These are phyloP conservation scores for Gambusia holbrooki DNA, from an alignment of 2,113 vertebrate genomes.

Conservation along the genomic window DNA sequence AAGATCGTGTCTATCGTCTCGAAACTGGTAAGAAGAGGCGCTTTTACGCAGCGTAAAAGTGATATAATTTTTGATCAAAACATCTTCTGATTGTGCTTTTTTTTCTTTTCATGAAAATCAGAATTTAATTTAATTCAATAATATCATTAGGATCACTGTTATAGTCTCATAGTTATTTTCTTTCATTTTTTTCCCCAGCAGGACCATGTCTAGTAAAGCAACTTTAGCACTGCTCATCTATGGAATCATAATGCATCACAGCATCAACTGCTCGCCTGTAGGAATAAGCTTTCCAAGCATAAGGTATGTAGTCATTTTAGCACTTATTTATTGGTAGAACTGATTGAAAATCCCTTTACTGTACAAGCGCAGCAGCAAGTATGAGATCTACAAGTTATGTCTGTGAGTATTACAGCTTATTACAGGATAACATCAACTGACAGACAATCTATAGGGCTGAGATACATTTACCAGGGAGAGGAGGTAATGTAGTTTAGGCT, in stretches of 20 bases:
- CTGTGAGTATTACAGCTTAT: constrained; percentile 13
- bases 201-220: constrained; percentile 92
- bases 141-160: not conserved
- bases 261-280: constrained; percentile 89
- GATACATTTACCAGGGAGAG: constrained; percentile 49
- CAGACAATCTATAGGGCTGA: constrained; percentile 49
- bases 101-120: constrained; percentile 1
- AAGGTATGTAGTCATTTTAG: constrained; percentile 84
- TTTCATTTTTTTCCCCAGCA: constrained; percentile 78
- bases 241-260: constrained; percentile 93
- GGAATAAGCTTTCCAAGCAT: constrained; percentile 89
- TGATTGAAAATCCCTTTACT: not conserved
- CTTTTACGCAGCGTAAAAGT: constrained; percentile 56
- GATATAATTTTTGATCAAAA: not conserved
- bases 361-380: not conserved
- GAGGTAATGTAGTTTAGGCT: constrained; percentile 43
- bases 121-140: not conserved
- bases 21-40: constrained; percentile 71
- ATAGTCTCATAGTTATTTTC: not conserved
- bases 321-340: constrained; percentile 1
- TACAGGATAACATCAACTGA: constrained; percentile 49
- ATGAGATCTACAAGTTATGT: constrained; percentile 3
- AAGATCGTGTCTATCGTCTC: constrained; percentile 67
- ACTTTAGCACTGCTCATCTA: constrained; percentile 91
- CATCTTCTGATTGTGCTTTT: not conserved